A percentile compares a stretch with the other conserved stretches of the same genome.
Conservation (phyloP, 1,140 invertebrate genomes). For the Augochlora pura region DNA sequence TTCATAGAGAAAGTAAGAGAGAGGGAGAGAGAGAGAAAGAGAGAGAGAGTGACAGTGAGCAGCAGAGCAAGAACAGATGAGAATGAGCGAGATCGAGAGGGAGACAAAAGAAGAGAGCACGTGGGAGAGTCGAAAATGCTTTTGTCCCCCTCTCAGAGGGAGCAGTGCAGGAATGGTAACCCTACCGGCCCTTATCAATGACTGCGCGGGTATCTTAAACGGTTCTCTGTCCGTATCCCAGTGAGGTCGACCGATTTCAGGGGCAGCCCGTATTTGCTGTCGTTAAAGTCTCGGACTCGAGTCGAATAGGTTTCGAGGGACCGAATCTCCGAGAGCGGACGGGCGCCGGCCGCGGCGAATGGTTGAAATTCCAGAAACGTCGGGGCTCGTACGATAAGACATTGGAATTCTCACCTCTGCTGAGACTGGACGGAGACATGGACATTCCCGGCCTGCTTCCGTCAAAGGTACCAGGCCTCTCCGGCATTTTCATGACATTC, state of each 20-base stretch:
- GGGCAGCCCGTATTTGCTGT: slow-evolving; percentile 12
- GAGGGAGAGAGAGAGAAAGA: slow-evolving; percentile 57
- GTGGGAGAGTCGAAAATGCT: slow-evolving; percentile 74
- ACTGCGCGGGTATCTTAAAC: slow-evolving; percentile 51
- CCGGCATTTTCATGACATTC: slow-evolving; percentile 75
- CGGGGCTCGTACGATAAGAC: slow-evolving; percentile 13
- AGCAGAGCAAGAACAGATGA: slow-evolving; percentile 30
- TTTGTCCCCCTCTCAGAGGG: slow-evolving; percentile 74
- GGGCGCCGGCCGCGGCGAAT: neutral
- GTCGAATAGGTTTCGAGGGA: neutral
- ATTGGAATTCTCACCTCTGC: slow-evolving; percentile 84
- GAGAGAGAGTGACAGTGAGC: slow-evolving; percentile 54
- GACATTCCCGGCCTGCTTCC: slow-evolving; percentile 76
- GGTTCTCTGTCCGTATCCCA: neutral
- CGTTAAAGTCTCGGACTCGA: slow-evolving; percentile 38
- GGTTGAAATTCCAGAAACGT: neutral
- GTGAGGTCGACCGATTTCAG: neutral
- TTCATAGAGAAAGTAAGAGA: slow-evolving; percentile 69
- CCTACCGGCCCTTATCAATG: slow-evolving; percentile 67
- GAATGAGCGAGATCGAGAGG: slow-evolving; percentile 29
- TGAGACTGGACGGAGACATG: slow-evolving; percentile 87
- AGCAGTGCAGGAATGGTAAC: slow-evolving; percentile 68
- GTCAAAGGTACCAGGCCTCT: slow-evolving; percentile 73
- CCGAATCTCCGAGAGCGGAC: neutral
- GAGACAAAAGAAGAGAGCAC: slow-evolving; percentile 36